Evolutionary conservation across 2,888 invertebrate species (phyloP).

Genomic region (Pherbina coryleti): DNA sequence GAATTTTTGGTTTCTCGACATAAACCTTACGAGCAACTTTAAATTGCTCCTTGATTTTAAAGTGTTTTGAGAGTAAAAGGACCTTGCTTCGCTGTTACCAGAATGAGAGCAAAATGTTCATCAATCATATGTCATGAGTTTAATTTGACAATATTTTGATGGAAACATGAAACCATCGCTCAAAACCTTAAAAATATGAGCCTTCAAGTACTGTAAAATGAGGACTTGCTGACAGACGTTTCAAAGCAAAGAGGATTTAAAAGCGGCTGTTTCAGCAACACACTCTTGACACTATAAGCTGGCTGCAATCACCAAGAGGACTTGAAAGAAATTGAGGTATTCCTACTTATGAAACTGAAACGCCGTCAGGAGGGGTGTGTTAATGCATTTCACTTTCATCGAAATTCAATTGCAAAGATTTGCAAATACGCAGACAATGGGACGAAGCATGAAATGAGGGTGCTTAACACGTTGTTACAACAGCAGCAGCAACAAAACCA

Average conservation of each 20-base stretch:
- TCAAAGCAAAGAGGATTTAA: constrained; percentile 8
- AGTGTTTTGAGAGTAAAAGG: too few species aligned
- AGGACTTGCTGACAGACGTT: constrained; percentile 14
- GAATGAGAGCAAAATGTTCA: neutral
- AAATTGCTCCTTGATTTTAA: too few species aligned
- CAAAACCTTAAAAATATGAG: constrained; percentile 31
- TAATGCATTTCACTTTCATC: constrained; percentile 33
- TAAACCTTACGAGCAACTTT: too few species aligned
- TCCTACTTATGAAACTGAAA: neutral
- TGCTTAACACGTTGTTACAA: constrained; percentile 25
- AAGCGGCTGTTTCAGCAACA: constrained; percentile 22
- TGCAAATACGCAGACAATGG: neutral
- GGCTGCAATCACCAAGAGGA: neutral
- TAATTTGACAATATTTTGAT: constrained; percentile 57
- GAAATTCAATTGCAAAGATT: constrained; percentile 33
- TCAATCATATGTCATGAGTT: constrained; percentile 39
- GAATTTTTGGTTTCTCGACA: too few species aligned
- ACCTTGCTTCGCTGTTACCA: too few species aligned
- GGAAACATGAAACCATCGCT: constrained; percentile 61
- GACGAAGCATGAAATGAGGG: neutral
- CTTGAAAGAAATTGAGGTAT: neutral
- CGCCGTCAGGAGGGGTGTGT: constrained; percentile 14
- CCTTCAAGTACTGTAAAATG: constrained; percentile 27
- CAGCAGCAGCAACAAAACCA: neutral
- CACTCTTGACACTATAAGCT: neutral